These are phyloP conservation scores for Drosophila vallismaia DNA, from an alignment of 2,888 invertebrate species.

Conservation along the genomic window DNA sequence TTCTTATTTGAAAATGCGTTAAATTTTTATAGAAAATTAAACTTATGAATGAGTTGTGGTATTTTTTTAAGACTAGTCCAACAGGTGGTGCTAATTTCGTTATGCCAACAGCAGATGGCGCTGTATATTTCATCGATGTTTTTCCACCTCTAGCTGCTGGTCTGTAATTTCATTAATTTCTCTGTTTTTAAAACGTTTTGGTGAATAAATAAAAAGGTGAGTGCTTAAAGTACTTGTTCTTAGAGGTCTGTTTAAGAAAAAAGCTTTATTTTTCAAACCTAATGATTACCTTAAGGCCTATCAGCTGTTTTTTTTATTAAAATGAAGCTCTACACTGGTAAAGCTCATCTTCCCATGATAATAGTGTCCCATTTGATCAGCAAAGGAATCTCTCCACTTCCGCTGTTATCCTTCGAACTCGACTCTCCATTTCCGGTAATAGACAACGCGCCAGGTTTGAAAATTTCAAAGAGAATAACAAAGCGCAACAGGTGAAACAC, in stretches of 20 bases:
- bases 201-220: slow-evolving; percentile 4
- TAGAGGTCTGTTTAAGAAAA: slow-evolving; percentile 16
- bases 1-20: not conserved
- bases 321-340: not conserved
- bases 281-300: not conserved
- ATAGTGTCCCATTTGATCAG: not conserved
- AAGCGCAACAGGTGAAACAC: slow-evolving; percentile 4
- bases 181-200: not conserved
- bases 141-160: slow-evolving; percentile 7
- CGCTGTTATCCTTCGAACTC: not conserved
- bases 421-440: not conserved
- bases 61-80: not conserved
- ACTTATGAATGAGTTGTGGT: not conserved
- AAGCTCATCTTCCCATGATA: not conserved
- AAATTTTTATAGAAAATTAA: not conserved
- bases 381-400: not conserved
- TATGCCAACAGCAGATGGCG: slow-evolving; percentile 9
- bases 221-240: not conserved
- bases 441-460: not conserved
- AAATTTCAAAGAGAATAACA: not conserved
- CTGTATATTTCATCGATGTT: not conserved
- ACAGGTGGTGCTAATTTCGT: slow-evolving; percentile 34
- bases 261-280: not conserved
- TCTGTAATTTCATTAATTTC: slow-evolving; percentile 16
- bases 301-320: not conserved